These are phyloP conservation scores for Vanessa atalanta DNA, from an alignment of 1,140 invertebrate genomes.

Conservation along the genomic window DNA sequence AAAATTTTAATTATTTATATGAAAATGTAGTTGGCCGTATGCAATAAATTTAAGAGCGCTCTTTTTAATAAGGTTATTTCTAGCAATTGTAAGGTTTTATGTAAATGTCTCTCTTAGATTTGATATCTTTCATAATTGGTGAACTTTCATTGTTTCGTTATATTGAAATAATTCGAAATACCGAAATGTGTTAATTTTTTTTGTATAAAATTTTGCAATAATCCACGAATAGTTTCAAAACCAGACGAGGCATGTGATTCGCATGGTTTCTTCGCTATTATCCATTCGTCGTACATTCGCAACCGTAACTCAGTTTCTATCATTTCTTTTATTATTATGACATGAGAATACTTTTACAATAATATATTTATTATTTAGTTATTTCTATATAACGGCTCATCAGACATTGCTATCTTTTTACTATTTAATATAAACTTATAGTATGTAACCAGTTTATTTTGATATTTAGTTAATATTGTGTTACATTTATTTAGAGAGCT, in stretches of 20 bases:
- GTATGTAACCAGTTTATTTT: neutral
- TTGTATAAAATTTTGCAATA: neutral
- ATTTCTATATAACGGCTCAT: neutral
- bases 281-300: conserved; percentile 37
- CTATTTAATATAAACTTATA: too few relatives aligned
- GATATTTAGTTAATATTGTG: neutral
- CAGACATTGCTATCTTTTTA: too few relatives aligned
- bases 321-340: conserved; percentile 5
- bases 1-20: conserved; percentile 10
- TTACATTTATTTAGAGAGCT: conserved; percentile 17
- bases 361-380: neutral
- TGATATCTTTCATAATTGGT: too few relatives aligned
- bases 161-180: too few relatives aligned
- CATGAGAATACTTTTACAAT: neutral
- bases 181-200: neutral
- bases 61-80: neutral
- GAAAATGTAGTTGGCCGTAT: conserved; percentile 2
- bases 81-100: neutral
- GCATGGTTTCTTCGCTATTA: conserved; percentile 26
- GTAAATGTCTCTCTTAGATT: too few relatives aligned
- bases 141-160: too few relatives aligned
- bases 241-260: conserved; percentile 10
- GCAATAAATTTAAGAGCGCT: neutral
- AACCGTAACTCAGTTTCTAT: conserved; percentile 19
- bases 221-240: conserved; percentile 6